Base-by-base conservation (phyloP, 2,888 invertebrate genomes). In the Idaea biselata region DNA sequence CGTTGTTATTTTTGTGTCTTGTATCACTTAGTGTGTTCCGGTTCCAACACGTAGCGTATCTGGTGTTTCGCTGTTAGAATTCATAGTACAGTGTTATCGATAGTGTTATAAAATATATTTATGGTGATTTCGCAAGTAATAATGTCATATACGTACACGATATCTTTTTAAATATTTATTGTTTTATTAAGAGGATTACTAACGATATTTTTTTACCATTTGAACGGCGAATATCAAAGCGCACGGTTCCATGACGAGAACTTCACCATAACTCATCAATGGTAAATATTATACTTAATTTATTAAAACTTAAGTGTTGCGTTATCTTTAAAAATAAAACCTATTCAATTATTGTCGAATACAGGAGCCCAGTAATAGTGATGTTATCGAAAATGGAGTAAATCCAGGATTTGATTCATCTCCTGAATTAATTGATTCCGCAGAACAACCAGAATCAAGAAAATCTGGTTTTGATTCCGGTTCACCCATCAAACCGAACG, bases 161-260 rank as follows among this genome's bases (percentile, higher is more conserved):
- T 44, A 44, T 44, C 44, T 14, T 44, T 44, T 44, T 44, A 44
- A 44, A 44, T 7, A 44, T 44, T 44, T 44, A 44, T 44, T 11
- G 11, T 44, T 44, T 44, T 44, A 44, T 14, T 44, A 44, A 44
- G 78, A 7, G 84, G 44, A 44, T 44, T 44, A 44, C 44, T 44
- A 44, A 44, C 33, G 14, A 7, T 94, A 58, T 96, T 33, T 32
- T 32, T 44, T 14, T 44, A 44, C 1, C 44, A 44, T 11, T 44
- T 44, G 44, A 44, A 44, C 44, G 44, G 14, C 44, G 14, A 44
- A 44, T 44, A 11, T 44, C 44, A 44, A 14, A 44, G 44, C 44
- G 44, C 44, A 44, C 44, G 44, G 44, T 44, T 8, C 44, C 44
- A 44, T 44, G 44, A 44, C 44, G 6, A 44, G 11, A 11, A 44